These are phyloP conservation scores for Drosophila malerkotliana DNA, from an alignment of 1,140 invertebrate species.

Conservation along the genomic window DNA sequence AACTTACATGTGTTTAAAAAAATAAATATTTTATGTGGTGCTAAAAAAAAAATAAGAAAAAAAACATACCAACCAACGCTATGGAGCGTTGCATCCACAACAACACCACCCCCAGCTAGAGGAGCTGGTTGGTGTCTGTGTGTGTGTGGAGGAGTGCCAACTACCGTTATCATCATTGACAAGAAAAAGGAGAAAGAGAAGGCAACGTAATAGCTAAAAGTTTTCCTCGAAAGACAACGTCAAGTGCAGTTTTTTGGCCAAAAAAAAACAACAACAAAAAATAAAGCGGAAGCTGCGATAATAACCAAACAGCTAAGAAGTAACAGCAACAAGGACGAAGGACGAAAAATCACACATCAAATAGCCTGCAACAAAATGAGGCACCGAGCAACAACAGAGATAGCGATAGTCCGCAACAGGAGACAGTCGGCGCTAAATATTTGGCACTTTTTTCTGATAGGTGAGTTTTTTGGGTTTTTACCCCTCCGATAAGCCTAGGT, in stretches of 20 bases:
- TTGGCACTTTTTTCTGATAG: conserved; percentile 70
- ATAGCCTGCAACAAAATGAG: conserved; percentile 44
- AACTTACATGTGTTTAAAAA: conserved; percentile 22
- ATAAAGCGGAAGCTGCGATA: conserved; percentile 15
- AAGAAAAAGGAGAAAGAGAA: neutral
- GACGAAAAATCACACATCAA: conserved; percentile 16
- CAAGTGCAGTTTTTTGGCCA: conserved; percentile 35
- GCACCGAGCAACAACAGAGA: conserved; percentile 14
- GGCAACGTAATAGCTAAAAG: conserved; percentile 32
- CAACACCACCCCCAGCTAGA: conserved; percentile 27
- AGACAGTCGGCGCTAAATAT: conserved; percentile 36
- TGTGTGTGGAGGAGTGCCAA: conserved; percentile 37
- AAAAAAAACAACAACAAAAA: neutral
- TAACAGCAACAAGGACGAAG: conserved; percentile 19
- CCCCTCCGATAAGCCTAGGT: neutral
- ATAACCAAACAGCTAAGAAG: conserved; percentile 6
- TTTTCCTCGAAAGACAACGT: conserved; percentile 34
- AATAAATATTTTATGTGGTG: conserved; percentile 23
- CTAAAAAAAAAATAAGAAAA: neutral
- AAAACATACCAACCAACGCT: conserved; percentile 34
- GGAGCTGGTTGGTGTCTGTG: neutral
- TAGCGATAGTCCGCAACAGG: conserved; percentile 9
- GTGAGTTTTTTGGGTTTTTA: conserved; percentile 48
- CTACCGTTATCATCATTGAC: conserved; percentile 18
- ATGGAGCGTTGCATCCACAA: conserved; percentile 63